These are phyloP conservation scores for Taxidea taxus DNA, from an alignment of 2,113 vertebrate genomes.

Conservation along the genomic window DNA sequence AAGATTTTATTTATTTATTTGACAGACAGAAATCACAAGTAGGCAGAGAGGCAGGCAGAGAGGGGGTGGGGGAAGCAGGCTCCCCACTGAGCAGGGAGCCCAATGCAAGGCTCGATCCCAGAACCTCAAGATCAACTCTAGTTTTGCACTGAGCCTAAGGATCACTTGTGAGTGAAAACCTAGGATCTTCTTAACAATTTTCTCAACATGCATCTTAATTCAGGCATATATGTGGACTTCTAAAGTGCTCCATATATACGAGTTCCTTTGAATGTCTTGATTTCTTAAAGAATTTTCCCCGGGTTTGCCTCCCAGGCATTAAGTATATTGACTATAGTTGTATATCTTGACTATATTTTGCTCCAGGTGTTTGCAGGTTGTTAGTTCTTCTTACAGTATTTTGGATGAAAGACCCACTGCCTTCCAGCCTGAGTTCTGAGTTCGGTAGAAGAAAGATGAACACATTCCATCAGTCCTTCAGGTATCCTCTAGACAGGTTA, in stretches of 20 bases:
- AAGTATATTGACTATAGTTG: neutral
- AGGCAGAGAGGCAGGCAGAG: no score
- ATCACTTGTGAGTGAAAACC: neutral
- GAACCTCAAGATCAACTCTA: neutral
- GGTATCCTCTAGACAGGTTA: neutral
- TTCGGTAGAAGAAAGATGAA: neutral
- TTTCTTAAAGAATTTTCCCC: neutral
- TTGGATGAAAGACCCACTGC: neutral
- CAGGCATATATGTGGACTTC: neutral
- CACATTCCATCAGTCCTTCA: neutral
- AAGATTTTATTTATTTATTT: no score
- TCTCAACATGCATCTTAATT: neutral
- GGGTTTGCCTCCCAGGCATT: neutral
- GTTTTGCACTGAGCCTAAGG: neutral
- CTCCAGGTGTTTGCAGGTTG: neutral
- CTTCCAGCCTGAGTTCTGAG: neutral
- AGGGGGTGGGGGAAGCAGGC: no score
- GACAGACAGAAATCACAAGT: no score
- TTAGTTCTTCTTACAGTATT: neutral
- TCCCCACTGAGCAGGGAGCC: no score
- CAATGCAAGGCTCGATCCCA: no score
- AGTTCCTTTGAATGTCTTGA: neutral
- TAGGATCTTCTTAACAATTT: neutral
- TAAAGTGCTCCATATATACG: neutral
- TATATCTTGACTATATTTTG: neutral